Evolutionary conservation across 2,113 vertebrate species (phyloP).

Genomic region (Helogale parvula): DNA sequence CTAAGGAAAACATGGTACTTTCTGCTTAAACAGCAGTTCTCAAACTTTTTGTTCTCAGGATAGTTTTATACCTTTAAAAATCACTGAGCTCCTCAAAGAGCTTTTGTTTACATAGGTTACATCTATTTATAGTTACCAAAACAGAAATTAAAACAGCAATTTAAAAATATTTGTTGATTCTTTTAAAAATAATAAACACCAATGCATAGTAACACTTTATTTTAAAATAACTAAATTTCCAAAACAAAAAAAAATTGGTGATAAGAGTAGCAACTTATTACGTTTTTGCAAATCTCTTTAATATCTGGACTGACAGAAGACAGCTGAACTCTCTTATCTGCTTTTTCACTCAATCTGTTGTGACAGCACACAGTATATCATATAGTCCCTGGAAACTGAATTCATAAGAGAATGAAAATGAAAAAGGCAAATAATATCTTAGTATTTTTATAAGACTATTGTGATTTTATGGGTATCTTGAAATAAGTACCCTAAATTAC

Average conservation of each 20-base stretch:
- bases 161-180: not conserved
- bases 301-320: not conserved
- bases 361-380: not conserved
- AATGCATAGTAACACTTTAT: not conserved
- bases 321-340: not conserved
- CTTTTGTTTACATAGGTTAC: not conserved
- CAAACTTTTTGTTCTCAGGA: not conserved
- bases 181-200: slow-evolving; percentile 32
- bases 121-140: not conserved
- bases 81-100: not conserved
- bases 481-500: not conserved
- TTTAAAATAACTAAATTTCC: not conserved
- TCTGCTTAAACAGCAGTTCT: not conserved
- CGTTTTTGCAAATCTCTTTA: slow-evolving; percentile 36
- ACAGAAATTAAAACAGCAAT: slow-evolving; percentile 21
- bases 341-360: not conserved
- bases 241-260: slow-evolving; percentile 20
- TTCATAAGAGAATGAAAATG: not conserved
- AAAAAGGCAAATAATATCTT: slow-evolving; percentile 14
- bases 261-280: not conserved
- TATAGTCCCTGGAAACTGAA: not conserved
- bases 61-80: not conserved
- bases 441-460: not conserved
- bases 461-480: not conserved
- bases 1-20: not conserved